Base-by-base conservation (phyloP, 1,140 invertebrate species). In the Temnothorax longispinosus region DNA sequence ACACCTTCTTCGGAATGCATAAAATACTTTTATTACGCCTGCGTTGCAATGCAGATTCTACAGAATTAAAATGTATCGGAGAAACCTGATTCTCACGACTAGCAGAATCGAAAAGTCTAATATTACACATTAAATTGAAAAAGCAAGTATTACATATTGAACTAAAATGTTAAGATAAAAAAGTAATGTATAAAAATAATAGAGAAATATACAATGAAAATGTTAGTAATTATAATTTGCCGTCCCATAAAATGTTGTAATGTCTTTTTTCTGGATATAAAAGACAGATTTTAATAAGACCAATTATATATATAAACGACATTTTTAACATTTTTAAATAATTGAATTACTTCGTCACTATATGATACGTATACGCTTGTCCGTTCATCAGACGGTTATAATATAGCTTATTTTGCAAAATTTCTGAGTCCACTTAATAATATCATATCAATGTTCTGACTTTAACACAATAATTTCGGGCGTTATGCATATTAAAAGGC, bases 391-490 rank as follows among this genome's bases (percentile, higher is more conserved):
- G 52, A 35, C 21, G 21, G 52, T 78, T 65, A 27, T 27, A 65
- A 38, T 38, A 18, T 8, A 35, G 10, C 21, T 47, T 21, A 21
- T 21, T 21, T 38, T 35, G 13, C 13, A 44, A 80, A 69, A 54
- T 80, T 52, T 38, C 32, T 10, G 64, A 21, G 13, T 1, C 8
- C 1, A 7, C 27, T 50, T 75, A 50, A 75, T 74, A 74, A 60
- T 21, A 74, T 15, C 7, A 11, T 74, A 47, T 47, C 27, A 35
- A 15, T 27, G 13, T 50, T 74, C 3, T 52, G 50, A 58, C 18
- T 82, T 44, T 72, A 38, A 60, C 27, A 60, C 11, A 38, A 50
- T 82, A 60, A 82, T 82, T 82, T 74, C 67, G 11, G 52, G 27
- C 6, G 47, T 69, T 60, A 41, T 75, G 44, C 69, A 62, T 75